Percentiles rank a stretch among this genome's conserved stretches.
These are phyloP conservation scores for Eulithis testata DNA, from an alignment of 2,888 invertebrate species.

Conservation along the genomic window DNA sequence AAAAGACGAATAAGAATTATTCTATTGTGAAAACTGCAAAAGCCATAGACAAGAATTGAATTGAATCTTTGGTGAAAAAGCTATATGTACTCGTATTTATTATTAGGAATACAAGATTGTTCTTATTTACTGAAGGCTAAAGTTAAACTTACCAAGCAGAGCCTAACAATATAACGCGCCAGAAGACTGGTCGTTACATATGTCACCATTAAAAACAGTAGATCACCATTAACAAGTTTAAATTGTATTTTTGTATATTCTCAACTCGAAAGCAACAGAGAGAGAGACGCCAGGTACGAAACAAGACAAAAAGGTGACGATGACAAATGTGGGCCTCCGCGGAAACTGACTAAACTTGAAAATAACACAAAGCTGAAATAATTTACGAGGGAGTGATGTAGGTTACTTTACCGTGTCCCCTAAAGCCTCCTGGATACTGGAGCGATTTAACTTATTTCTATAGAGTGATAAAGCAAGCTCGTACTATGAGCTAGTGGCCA, in stretches of 20 bases:
- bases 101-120: no score
- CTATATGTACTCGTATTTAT: no score
- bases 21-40: no score
- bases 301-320: slow-evolving; percentile 38
- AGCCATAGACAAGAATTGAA: no score
- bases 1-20: no score
- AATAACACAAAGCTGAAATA: slow-evolving; percentile 42
- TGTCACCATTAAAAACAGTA: slow-evolving; percentile 13
- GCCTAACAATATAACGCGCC: no score
- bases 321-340: slow-evolving; percentile 36
- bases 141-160: no score
- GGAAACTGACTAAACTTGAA: slow-evolving; percentile 41
- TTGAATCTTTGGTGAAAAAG: no score
- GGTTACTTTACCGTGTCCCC: slow-evolving; percentile 45
- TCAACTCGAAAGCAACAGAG: slow-evolving; percentile 13
- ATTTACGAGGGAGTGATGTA: slow-evolving; percentile 39
- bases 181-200: neutral
- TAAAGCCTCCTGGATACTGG: slow-evolving; percentile 7
- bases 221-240: slow-evolving; percentile 16
- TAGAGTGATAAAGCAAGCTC: no score
- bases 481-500: no score
- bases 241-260: slow-evolving; percentile 17
- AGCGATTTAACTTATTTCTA: neutral
- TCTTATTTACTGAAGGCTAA: no score
- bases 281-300: slow-evolving; percentile 18